phyloP scores from a whole-genome alignment of 1,140 invertebrate species.

The Anoplophora glabripennis region DNA sequence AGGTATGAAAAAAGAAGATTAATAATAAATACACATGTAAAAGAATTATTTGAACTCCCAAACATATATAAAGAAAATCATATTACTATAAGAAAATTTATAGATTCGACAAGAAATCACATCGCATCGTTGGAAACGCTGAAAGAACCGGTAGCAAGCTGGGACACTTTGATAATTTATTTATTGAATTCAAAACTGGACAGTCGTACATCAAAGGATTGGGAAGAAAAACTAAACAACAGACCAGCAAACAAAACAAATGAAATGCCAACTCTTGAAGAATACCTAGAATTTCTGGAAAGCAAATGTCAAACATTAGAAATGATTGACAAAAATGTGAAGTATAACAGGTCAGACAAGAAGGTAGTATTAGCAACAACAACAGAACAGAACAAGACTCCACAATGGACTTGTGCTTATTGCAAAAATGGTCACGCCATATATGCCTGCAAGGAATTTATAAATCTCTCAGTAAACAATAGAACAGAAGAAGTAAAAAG shows the following conservation, averaged over 20 bases:
- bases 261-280: not conserved
- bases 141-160: slow-evolving; percentile 7
- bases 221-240: slow-evolving; percentile 16
- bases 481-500: too few relatives aligned
- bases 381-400: too few relatives aligned
- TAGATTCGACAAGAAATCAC: slow-evolving; percentile 15
- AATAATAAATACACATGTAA: slow-evolving; percentile 23
- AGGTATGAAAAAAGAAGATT: slow-evolving; percentile 38
- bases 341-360: not conserved
- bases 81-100: slow-evolving; percentile 5
- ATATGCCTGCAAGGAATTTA: too few relatives aligned
- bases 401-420: too few relatives aligned
- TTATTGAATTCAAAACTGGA: slow-evolving; percentile 28
- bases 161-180: slow-evolving; percentile 21
- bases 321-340: not conserved
- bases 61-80: slow-evolving; percentile 16
- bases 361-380: too few relatives aligned
- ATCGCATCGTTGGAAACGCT: slow-evolving; percentile 9
- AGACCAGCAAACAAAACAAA: too few relatives aligned
- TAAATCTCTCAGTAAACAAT: too few relatives aligned
- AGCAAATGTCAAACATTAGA: not conserved
- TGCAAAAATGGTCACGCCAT: too few relatives aligned
- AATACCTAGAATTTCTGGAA: slow-evolving; percentile 5
- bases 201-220: slow-evolving; percentile 19
- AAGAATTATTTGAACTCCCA: slow-evolving; percentile 11